phyloP scores from a whole-genome alignment of 2,888 invertebrate genomes.

The Ctenicera cuprea region DNA sequence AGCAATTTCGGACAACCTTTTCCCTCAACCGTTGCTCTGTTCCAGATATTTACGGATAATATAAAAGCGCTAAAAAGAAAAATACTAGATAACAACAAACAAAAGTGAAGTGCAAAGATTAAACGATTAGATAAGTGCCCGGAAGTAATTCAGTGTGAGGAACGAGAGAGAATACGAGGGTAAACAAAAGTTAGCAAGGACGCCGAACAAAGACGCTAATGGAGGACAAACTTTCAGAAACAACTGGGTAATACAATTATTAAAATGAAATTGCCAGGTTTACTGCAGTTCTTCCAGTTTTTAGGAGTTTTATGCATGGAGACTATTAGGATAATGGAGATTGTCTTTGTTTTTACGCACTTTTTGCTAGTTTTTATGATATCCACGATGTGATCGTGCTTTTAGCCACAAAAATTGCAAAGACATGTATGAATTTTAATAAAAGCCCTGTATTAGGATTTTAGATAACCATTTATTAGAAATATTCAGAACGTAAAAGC shows the following conservation, averaged over 20 bases:
- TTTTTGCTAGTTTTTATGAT: conserved; percentile 19
- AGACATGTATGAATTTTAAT: no score
- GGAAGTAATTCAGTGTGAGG: conserved; percentile 35
- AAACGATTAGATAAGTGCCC: conserved; percentile 38
- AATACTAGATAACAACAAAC: conserved; percentile 35
- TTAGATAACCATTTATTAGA: no score
- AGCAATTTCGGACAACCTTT: not conserved
- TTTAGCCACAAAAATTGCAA: not conserved
- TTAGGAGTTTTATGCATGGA: conserved; percentile 16
- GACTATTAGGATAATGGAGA: conserved; percentile 32
- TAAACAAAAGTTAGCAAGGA: conserved; percentile 34
- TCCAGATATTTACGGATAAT: conserved; percentile 23
- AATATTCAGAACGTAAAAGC: not conserved
- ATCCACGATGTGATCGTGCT: not conserved
- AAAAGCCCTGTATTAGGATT: no score
- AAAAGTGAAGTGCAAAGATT: conserved; percentile 37
- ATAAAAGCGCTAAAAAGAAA: conserved; percentile 34
- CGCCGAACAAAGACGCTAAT: conserved; percentile 34
- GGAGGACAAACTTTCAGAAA: conserved; percentile 29
- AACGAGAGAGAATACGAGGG: conserved; percentile 11
- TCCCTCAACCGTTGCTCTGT: conserved; percentile 5
- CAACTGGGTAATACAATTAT: conserved; percentile 31
- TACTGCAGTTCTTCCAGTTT: conserved; percentile 22
- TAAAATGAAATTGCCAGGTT: conserved; percentile 34
- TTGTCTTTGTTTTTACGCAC: conserved; percentile 12